Evolutionary conservation across 2,113 vertebrate genomes (phyloP).

Genomic region (Cephalopholis sonnerati): DNA sequence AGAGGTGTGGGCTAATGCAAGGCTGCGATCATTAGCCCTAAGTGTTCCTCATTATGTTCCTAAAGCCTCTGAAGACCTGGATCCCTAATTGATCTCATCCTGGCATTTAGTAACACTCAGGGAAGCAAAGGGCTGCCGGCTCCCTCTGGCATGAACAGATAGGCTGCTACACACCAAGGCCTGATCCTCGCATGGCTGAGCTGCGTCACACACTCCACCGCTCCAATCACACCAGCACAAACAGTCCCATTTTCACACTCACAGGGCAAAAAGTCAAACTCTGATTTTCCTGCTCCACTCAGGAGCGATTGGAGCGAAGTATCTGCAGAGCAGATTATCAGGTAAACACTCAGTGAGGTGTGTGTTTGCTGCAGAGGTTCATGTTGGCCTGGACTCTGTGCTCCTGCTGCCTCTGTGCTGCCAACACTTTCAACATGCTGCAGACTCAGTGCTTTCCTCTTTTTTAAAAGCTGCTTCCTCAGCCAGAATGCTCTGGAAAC

Average conservation of each 20-base stretch:
- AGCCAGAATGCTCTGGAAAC: not conserved
- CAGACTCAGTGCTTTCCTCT: not conserved
- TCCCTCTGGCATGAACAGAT: constrained; percentile 46
- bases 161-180: constrained; percentile 27
- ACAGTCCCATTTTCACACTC: not conserved
- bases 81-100: constrained; percentile 79
- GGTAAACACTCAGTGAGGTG: not conserved
- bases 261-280: not conserved
- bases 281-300: not conserved
- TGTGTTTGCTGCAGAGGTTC: not conserved
- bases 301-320: not conserved
- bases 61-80: constrained; percentile 80
- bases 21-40: constrained; percentile 81
- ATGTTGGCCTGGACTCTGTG: not conserved
- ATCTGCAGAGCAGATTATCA: not conserved
- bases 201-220: constrained; percentile 31
- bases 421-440: not conserved
- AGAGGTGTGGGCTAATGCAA: constrained; percentile 65
- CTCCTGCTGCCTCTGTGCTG: not conserved
- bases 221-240: not conserved
- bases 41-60: constrained; percentile 85
- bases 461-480: not conserved
- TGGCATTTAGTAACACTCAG: constrained; percentile 73
- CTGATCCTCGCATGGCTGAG: constrained; percentile 35
- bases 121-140: constrained; percentile 61